Percentiles rank a stretch among this genome's conserved stretches.
Evolutionary conservation across 23 tunicate species (phyloP).

Genomic region (Trididemnum nubilum): DNA sequence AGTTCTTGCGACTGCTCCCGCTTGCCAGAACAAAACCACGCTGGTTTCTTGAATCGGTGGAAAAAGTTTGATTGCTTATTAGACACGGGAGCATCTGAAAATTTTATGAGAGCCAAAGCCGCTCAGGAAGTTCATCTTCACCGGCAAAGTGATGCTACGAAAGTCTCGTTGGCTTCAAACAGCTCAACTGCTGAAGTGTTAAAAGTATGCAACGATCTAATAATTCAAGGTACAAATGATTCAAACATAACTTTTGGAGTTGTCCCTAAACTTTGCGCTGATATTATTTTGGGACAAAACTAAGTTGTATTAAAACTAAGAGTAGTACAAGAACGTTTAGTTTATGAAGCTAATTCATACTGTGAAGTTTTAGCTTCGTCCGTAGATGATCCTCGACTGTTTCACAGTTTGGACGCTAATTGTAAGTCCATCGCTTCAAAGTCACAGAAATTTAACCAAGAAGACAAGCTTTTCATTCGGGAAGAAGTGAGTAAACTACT

Average conservation of each 20-base stretch:
- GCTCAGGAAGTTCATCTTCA: not conserved
- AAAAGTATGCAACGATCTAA: not conserved
- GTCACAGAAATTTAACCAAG: not conserved
- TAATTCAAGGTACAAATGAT: not conserved
- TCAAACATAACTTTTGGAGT: not conserved
- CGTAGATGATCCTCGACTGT: too few relatives aligned
- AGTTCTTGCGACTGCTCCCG: not conserved
- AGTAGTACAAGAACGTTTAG: too few relatives aligned
- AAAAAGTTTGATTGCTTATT: not conserved
- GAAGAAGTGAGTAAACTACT: not conserved
- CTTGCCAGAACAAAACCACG: not conserved
- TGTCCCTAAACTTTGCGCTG: not conserved
- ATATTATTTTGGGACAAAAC: not conserved
- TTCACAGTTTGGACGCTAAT: too few relatives aligned
- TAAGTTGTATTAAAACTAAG: not conserved
- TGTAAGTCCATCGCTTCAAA: not conserved
- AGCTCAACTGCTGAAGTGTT: not conserved
- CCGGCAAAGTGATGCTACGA: too few relatives aligned
- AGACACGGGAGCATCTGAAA: slow-evolving; percentile 23
- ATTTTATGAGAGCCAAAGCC: not conserved
- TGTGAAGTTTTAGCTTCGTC: too few relatives aligned
- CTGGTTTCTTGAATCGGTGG: not conserved
- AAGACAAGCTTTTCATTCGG: not conserved
- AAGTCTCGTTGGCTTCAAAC: slow-evolving; percentile 12
- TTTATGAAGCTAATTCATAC: too few relatives aligned